Conservation (phyloP, 2,888 invertebrate genomes). For the Cremastobaeus sp. region DNA sequence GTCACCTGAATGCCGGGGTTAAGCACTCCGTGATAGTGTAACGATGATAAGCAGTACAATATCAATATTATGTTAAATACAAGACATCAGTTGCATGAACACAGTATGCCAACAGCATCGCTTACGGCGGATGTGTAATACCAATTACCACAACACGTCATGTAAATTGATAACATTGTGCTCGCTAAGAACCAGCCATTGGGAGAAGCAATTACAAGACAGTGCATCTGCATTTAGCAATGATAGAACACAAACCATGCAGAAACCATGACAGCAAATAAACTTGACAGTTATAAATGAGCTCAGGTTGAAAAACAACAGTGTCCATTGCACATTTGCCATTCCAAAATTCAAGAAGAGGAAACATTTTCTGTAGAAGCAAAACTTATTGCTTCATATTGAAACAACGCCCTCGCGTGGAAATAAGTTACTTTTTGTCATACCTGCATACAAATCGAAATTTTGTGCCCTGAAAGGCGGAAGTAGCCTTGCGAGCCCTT, state of each 20-base stretch:
- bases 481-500: too few species aligned
- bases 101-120: conserved; percentile 32
- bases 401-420: too few species aligned
- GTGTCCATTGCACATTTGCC: too few species aligned
- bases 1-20: neutral
- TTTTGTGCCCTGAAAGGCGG: too few species aligned
- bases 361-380: too few species aligned
- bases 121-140: conserved; percentile 31
- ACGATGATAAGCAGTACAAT: conserved; percentile 24
- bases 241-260: neutral
- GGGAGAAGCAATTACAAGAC: conserved; percentile 20
- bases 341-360: too few species aligned
- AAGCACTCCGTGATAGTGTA: conserved; percentile 3
- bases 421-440: too few species aligned
- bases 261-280: too few species aligned
- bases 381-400: too few species aligned
- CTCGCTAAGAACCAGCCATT: conserved; percentile 18
- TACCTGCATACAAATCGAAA: too few species aligned
- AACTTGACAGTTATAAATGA: too few species aligned
- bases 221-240: neutral
- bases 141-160: conserved; percentile 42
- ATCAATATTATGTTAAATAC: conserved; percentile 40
- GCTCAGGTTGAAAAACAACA: too few species aligned
- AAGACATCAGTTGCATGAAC: conserved; percentile 47
- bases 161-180: conserved; percentile 44